A percentile compares a stretch with the other conserved stretches of the same genome.
Evolutionary conservation across 35 echinoderm and acorn worm species (phyloP).

Genomic region (Holothuria glaberrima): DNA sequence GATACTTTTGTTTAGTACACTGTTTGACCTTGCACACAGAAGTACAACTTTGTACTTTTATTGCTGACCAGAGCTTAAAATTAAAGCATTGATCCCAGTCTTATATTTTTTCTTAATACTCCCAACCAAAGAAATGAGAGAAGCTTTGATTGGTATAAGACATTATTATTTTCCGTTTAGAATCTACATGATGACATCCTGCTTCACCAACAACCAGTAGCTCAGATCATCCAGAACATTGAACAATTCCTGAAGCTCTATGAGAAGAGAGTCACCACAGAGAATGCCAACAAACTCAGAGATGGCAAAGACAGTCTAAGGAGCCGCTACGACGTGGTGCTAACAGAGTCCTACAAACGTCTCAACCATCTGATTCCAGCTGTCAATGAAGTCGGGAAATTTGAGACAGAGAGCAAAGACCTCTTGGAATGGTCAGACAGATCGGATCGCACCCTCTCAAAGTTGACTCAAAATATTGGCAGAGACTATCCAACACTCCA

Average conservation of each 20-base stretch:
- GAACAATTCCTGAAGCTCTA: slow-evolving; percentile 77
- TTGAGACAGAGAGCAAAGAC: slow-evolving; percentile 73
- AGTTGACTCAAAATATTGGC: slow-evolving; percentile 65
- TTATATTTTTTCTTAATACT: too few relatives aligned
- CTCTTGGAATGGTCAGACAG: slow-evolving; percentile 68
- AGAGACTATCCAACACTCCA: slow-evolving; percentile 73
- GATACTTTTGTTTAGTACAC: too few relatives aligned
- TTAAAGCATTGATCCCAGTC: too few relatives aligned
- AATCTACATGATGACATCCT: slow-evolving; percentile 83
- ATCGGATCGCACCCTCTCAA: slow-evolving; percentile 53
- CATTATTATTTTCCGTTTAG: slow-evolving; percentile 47
- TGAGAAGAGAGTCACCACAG: slow-evolving; percentile 68
- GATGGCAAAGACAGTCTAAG: slow-evolving; percentile 74
- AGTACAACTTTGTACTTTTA: too few relatives aligned
- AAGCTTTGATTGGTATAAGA: not conserved
- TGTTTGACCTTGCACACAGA: too few relatives aligned
- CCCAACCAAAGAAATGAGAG: too few relatives aligned
- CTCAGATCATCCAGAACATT: slow-evolving; percentile 69
- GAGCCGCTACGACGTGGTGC: slow-evolving; percentile 77
- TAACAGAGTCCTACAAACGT: slow-evolving; percentile 82
- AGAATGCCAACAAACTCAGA: slow-evolving; percentile 66
- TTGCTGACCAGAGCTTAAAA: too few relatives aligned
- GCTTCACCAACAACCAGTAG: slow-evolving; percentile 77
- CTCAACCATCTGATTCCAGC: slow-evolving; percentile 81
- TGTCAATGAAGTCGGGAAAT: slow-evolving; percentile 77